These are phyloP conservation scores for Tortricodes alternella DNA, from an alignment of 2,888 invertebrate species.

Conservation along the genomic window DNA sequence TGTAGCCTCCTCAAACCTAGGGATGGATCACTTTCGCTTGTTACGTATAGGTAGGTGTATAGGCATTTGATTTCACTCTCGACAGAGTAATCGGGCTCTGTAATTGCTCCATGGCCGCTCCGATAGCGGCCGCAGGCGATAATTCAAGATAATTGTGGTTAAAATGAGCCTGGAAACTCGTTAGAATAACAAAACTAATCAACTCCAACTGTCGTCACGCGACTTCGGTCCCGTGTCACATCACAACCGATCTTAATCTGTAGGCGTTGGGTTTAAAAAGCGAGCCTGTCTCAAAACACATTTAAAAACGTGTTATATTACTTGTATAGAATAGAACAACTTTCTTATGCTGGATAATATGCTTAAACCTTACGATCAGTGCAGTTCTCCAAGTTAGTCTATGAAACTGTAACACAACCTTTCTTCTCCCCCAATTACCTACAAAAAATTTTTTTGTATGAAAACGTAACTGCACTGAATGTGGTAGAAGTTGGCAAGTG, in stretches of 20 bases:
- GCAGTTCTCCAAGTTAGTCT: too few relatives aligned
- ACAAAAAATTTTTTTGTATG: too few relatives aligned
- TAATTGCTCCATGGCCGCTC: slow-evolving; percentile 18
- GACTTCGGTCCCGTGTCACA: not conserved
- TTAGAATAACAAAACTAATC: not conserved
- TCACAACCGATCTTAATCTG: not conserved
- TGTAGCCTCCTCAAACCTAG: not conserved
- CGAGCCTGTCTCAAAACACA: too few relatives aligned
- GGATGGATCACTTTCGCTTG: slow-evolving; percentile 28
- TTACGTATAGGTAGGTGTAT: slow-evolving; percentile 12
- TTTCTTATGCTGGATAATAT: too few relatives aligned
- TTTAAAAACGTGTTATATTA: too few relatives aligned
- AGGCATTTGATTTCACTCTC: slow-evolving; percentile 30
- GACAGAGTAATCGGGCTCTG: not conserved
- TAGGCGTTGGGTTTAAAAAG: not conserved
- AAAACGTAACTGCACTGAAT: too few relatives aligned
- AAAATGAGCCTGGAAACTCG: not conserved
- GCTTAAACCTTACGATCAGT: too few relatives aligned
- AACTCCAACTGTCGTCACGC: not conserved
- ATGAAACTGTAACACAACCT: too few relatives aligned
- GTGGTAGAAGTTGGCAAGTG: too few relatives aligned
- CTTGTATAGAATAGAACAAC: too few relatives aligned
- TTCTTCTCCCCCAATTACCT: too few relatives aligned
- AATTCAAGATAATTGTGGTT: slow-evolving; percentile 22
- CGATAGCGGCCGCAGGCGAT: slow-evolving; percentile 18